Evolutionary conservation across 2,113 vertebrate species (phyloP).

Genomic region (Lanius ludovicianus): DNA sequence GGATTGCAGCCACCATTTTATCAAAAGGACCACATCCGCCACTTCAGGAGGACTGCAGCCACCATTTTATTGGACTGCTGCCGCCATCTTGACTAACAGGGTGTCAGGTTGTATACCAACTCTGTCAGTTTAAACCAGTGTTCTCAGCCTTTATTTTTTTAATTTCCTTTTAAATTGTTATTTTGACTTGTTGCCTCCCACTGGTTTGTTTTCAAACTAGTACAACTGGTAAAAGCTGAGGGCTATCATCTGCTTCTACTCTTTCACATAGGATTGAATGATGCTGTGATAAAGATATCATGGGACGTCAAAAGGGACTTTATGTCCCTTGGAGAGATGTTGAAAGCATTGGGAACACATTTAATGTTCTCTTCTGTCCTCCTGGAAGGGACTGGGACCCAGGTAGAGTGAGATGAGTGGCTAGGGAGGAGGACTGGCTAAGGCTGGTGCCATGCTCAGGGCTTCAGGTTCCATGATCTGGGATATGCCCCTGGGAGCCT

Average conservation of each 20-base stretch:
- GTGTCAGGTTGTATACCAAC: too few species aligned
- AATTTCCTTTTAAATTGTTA: too few species aligned
- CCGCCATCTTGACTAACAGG: too few species aligned
- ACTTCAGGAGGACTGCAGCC: too few species aligned
- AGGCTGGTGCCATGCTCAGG: neutral
- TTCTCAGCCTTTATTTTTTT: too few species aligned
- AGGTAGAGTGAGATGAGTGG: neutral
- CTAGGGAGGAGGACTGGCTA: neutral
- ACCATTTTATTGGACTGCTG: too few species aligned
- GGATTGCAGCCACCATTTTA: too few species aligned
- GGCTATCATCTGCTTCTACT: neutral
- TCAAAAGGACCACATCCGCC: too few species aligned
- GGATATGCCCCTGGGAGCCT: neutral
- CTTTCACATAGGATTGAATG: neutral
- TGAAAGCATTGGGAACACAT: accelerated
- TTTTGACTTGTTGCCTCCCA: too few species aligned
- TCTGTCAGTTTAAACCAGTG: too few species aligned
- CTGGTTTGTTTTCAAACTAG: too few species aligned
- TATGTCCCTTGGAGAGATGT: neutral
- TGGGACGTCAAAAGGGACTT: neutral
- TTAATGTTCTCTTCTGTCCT: neutral
- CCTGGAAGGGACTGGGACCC: accelerated
- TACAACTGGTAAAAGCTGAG: neutral
- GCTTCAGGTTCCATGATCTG: neutral
- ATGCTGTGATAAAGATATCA: accelerated